Conservation (phyloP, 1,140 invertebrate species). For the Anadara kagoshimensis region DNA sequence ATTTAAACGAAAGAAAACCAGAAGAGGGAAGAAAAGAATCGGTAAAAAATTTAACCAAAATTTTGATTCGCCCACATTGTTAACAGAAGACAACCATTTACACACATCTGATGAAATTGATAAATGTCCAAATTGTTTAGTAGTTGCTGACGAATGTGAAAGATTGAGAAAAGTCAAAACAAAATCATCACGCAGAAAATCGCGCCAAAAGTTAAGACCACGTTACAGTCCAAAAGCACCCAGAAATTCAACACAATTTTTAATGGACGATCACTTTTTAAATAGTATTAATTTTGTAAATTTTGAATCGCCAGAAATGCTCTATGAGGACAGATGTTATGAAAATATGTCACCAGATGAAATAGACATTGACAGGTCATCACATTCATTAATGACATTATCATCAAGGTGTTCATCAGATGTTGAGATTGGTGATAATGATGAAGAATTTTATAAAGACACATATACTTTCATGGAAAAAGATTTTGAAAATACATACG, state of each 20-base stretch:
- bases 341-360: not conserved
- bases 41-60: not conserved
- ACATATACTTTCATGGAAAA: slow-evolving; percentile 48
- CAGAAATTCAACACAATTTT: slow-evolving; percentile 70
- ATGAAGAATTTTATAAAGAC: slow-evolving; percentile 9
- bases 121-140: too few species aligned
- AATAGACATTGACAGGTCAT: not conserved
- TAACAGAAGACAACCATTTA: too few species aligned
- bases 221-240: slow-evolving; percentile 64
- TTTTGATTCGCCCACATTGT: too few species aligned
- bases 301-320: slow-evolving; percentile 21
- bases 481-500: slow-evolving; percentile 68
- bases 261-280: slow-evolving; percentile 67
- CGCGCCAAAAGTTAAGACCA: slow-evolving; percentile 27
- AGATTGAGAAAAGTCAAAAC: too few species aligned
- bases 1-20: slow-evolving; percentile 41
- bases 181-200: not conserved
- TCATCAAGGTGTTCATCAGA: slow-evolving; percentile 4
- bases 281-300: slow-evolving; percentile 53
- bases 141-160: too few species aligned
- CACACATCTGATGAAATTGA: too few species aligned
- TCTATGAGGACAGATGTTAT: slow-evolving; percentile 9
- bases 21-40: slow-evolving; percentile 44
- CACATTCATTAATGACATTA: slow-evolving; percentile 3
- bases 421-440: slow-evolving; percentile 5